Evolutionary conservation across 2,113 vertebrate species (phyloP), one percentile per base, ranked within the genome.

Genomic region (Oncorhynchus kisutch): DNA sequence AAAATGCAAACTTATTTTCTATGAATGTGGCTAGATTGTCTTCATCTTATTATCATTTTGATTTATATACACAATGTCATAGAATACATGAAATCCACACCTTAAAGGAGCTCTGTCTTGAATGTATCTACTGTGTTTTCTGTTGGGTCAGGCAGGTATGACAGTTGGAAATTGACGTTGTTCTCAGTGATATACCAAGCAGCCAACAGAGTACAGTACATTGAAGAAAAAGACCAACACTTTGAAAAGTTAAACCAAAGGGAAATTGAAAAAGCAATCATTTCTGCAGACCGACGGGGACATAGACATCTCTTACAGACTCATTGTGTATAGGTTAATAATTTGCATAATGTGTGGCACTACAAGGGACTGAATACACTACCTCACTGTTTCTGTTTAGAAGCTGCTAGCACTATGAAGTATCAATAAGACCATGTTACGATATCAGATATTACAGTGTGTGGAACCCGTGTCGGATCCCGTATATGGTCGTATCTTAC

Each of bases 1-100:
- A 81, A 84, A 86, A 89, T 68, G 71, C 78, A 84, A 80, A 87
- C 75, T 45, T 76, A 78, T 25, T 79, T 87, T 80, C 75, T 77
- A 86, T 84, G 81, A 81, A 78, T 81, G 86, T 91, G 86, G 79
- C 92, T 92, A 84, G 91, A 94, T 94, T 92, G 93, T 93, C 92
- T 92, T 91, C 81, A 86, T 90, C 85, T 88, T 84, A 82, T 82
- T 90, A 81, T 64, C 62, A 25, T 85, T 86, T 76, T 59, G 72
- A 87, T 84, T 82, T 92, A 91, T 92, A 90, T 91, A 93, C 90
- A 92, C 86, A 81, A 86, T 72, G 71, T 84, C 81, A 80, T 48
- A 84, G 71, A 86, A 86, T 79, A 82, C 59, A 74, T 73, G 67
- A 77, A 76, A 67, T 60, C 49, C 69, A 71, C 39, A 72, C 87